Evolutionary conservation across 2,797 vertebrate species (phyloP), one percentile per base, ranked within the genome.

Genomic region (Acipenser oxyrinchus): DNA sequence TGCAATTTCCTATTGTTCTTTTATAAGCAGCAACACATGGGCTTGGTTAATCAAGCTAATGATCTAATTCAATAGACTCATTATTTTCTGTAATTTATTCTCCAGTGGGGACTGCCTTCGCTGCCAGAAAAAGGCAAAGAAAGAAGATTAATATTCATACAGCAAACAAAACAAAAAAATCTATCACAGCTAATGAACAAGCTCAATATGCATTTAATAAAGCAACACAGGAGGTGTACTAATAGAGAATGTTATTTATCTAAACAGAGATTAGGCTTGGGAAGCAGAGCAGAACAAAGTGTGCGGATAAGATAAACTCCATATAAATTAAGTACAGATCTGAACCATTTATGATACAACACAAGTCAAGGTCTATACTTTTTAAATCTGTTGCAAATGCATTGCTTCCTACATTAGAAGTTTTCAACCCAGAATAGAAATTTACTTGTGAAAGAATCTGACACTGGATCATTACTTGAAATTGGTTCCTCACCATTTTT

Each of bases 11-110:
- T 70, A 71, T 70, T 76, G 68, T 75, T 83, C 75, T 72, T 23
- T 69, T 71, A 68, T 76, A 70, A 75, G n/a, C 72, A 68, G 71
- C 74, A 76, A 73, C 80, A 85, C 83, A 84, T 80, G 80, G 80
- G 74, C 65, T 63, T 64, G 71, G 75, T 82, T 84, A 83, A 84
- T 82, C 76, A 83, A 81, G 74, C 77, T 78, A 85, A 84, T 73
- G 63, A 80, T 72, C 74, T 76, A 73, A 71, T 73, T 78, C 72
- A 49, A 62, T 71, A 70, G 76, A 76, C 68, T 77, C 57, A 60
- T 79, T 80, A 79, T 79, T 79, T 76, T 70, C 65, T 57, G 66
- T 75, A 74, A 79, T 78, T 74, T 69, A 69, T 66, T 74, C 69
- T 74, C 68, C 69, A 75, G 66, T 68, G 76, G 72, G 70, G 69